Evolutionary conservation across 2,797 vertebrate species (phyloP), one percentile per base, ranked within the genome.

Genomic region (Poecilia wingei): DNA sequence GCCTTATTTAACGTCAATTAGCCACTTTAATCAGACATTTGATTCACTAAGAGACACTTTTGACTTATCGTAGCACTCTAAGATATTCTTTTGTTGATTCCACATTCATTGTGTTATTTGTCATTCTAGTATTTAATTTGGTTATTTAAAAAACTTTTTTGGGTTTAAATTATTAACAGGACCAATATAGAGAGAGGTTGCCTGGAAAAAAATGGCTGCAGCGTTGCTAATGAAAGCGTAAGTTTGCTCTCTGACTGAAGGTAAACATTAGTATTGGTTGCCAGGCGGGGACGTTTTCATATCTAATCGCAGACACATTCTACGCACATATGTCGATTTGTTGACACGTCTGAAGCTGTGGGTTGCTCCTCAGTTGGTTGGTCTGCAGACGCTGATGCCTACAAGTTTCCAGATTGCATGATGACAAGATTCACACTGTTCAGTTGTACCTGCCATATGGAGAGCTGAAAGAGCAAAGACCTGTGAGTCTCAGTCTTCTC

Each of bases 371-470:
- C 53, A 20, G 39, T 75, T 45, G 41, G 25, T 20, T 55, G 25
- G 53, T 70, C 68, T 70, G 68, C 68, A n/a, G 68, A 70, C 41
- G 41, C 68, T 45, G 43, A 36, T 59, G 41, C 16, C 41, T 47
- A 25, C 70, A 70, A 78, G 77, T 47, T 78, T 72, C 70, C 53
- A 64, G 53, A 61, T 72, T 78, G 53, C 70, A 41, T 10, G 71
- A 68, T 59, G 59, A 76, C 69, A 31, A 69, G 72, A 53, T 68
- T n/a, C 70, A 57, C 64, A 69, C 76, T 69, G 45, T 70, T 51
- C 66, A 28, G 39, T 70, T 69, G 68, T 70, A 55, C 6, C 10
- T 55, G n/a, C 49, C 45, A 70, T 55, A 78, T 46, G 76, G 76
- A 59, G 39, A 72, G 76, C 76, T 36, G n/a, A 31, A 45, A 10